Evolutionary conservation across 2,113 vertebrate genomes (phyloP).

Genomic region (Xenopus borealis): DNA sequence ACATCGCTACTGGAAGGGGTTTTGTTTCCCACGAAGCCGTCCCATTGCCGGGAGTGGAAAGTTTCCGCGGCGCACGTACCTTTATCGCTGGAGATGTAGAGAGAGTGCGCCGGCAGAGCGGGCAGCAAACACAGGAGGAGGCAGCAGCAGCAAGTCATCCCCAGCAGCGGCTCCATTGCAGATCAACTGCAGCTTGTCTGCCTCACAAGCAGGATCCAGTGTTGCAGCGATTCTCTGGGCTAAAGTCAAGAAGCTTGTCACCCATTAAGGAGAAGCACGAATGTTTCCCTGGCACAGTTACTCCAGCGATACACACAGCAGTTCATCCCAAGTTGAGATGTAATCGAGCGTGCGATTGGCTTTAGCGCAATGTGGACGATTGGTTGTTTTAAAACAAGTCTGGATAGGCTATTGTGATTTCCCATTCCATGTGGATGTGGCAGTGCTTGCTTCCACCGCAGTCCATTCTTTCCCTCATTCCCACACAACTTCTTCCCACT

Average conservation of each 20-base stretch:
- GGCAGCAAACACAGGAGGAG: too few relatives aligned
- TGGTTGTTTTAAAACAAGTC: slow-evolving; percentile 21
- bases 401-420: slow-evolving; percentile 26
- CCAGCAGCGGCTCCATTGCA: too few relatives aligned
- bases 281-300: slow-evolving; percentile 10
- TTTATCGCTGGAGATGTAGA: too few relatives aligned
- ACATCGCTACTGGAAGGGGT: too few relatives aligned
- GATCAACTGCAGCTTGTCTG: too few relatives aligned
- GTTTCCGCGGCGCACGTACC: too few relatives aligned
- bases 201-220: neutral
- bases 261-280: slow-evolving; percentile 8
- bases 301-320: slow-evolving; percentile 29
- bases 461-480: too few relatives aligned
- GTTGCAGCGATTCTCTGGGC: neutral
- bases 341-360: slow-evolving; percentile 18
- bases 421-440: slow-evolving; percentile 25
- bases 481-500: too few relatives aligned
- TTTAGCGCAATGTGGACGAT: neutral
- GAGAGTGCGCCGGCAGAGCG: too few relatives aligned
- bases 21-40: too few relatives aligned
- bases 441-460: neutral
- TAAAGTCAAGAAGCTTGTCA: slow-evolving; percentile 16
- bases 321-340: slow-evolving; percentile 32
- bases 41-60: too few relatives aligned
- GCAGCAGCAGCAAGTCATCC: too few relatives aligned